These are phyloP conservation scores for Caenorhabditis inopinata DNA, from an alignment of 1,140 invertebrate species.

Conservation along the genomic window DNA sequence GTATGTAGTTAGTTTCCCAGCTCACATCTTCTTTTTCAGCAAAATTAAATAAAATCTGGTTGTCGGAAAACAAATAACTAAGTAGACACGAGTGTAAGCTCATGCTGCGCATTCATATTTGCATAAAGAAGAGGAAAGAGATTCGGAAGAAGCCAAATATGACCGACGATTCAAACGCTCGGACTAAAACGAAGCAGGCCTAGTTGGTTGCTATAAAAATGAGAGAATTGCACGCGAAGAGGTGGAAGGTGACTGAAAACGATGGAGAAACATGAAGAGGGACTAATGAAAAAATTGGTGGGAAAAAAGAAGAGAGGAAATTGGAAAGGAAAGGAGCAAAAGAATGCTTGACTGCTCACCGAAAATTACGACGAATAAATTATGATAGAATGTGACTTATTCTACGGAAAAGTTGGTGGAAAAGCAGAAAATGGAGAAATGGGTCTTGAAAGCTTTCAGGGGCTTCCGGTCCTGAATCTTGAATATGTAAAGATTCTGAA, in stretches of 20 bases:
- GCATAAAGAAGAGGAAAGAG: neutral
- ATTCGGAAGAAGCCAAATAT: neutral
- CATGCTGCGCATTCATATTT: conserved; percentile 5
- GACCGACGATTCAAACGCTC: neutral
- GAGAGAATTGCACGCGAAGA: neutral
- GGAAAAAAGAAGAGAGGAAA: neutral
- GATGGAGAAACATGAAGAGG: neutral
- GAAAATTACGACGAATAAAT: conserved; percentile 17
- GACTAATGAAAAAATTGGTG: conserved; percentile 25
- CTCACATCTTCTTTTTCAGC: no score
- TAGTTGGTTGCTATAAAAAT: neutral
- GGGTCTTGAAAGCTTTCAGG: neutral
- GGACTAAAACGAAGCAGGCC: neutral
- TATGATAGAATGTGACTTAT: conserved; percentile 24
- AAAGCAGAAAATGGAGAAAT: neutral
- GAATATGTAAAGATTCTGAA: no score
- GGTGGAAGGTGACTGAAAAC: no score
- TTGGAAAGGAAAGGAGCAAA: neutral
- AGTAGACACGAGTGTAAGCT: neutral
- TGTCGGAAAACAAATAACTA: neutral
- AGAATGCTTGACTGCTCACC: conserved; percentile 19
- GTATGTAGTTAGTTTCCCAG: no score
- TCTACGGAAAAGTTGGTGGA: neutral
- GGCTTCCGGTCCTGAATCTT: no score
- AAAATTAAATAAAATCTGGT: no score